Evolutionary conservation across 64 coral and sea anemone genomes (phyloP), one percentile per base, ranked within the genome.

Genomic region (Actinia equina): DNA sequence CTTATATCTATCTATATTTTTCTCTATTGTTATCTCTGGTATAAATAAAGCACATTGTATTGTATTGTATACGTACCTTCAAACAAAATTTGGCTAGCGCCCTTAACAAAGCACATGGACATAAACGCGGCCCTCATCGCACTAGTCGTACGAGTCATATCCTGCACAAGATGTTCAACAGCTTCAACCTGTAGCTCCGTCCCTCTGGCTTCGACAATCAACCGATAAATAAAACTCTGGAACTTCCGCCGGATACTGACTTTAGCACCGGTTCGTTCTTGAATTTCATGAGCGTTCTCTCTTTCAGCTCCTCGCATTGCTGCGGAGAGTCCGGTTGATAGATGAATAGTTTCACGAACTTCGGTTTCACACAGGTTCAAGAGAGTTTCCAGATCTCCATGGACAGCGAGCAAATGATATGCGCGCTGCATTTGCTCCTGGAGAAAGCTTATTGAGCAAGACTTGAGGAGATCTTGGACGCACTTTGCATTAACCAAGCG

Each of bases 401-500:
- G 89, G 65, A 98, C 82, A 65, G 95, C 95, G 17, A 98, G 71
- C 22, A 92, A 84, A 78, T 94, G 92, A 85, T 89, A 94, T 14
- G 95, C 95, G 5, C 92, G 77, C 80, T 98, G 95, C 92, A 98
- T 94, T 71, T 98, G 95, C 8, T 98, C 95, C 26, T 88, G 85
- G 13, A 98, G 92, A 44, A 91, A 71, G 49, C 80, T 78, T 26
- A 94, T 6, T 22, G 90, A 86, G 17, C 91, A 89, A 59, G 86
- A 14, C 30, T 92, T 88, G 19, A 98, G 46, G 13, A 98, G 88
- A 74, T 94, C 86, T 44, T 84, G 52, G 5, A 98, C 52, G 43
- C 71, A 84, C 57, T 53, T 71, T 52, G 71, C 87, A 23, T 92
- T 92, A n/a, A 94, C 88, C 64, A 98, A 83, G 13, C 82, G 46